A percentile compares a stretch with the other conserved stretches of the same genome.
Conservation (phyloP, 2,888 invertebrate species). For the Eumerus sabulonum region DNA sequence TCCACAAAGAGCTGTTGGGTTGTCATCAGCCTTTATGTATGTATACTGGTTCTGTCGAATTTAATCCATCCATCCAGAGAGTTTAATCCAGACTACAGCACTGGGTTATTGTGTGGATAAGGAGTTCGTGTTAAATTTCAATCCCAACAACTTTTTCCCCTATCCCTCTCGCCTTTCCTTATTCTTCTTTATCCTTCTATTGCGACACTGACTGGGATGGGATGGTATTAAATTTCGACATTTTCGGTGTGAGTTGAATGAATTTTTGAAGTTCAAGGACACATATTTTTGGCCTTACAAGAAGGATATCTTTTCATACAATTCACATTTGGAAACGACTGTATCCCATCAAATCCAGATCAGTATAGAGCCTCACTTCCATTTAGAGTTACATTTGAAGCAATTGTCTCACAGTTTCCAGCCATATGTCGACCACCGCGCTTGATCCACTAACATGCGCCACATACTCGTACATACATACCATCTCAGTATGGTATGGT, state of each 20-base stretch:
- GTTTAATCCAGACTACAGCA: conserved; percentile 66
- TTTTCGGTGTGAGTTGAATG: neutral
- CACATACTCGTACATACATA: neutral
- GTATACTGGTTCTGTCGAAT: conserved; percentile 51
- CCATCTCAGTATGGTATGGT: neutral
- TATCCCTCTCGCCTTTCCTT: no score
- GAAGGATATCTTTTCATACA: neutral
- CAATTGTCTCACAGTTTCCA: conserved; percentile 19
- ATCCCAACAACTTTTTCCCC: conserved; percentile 46
- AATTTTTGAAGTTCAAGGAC: conserved; percentile 63
- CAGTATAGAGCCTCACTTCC: neutral
- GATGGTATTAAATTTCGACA: conserved; percentile 58
- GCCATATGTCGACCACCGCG: neutral
- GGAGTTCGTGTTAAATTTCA: conserved; percentile 65
- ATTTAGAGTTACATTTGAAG: conserved; percentile 34
- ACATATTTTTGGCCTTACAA: conserved; percentile 30
- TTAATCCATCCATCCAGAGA: conserved; percentile 63
- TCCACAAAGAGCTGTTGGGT: conserved; percentile 48
- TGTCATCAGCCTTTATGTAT: neutral
- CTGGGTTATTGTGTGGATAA: conserved; percentile 59
- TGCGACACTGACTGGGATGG: neutral
- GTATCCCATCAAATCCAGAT: no score
- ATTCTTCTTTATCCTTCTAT: conserved; percentile 8
- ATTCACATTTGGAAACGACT: no score
- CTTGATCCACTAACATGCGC: neutral